Base-by-base conservation (phyloP, 1,140 invertebrate genomes). In the Bathynomus jamesi region DNA sequence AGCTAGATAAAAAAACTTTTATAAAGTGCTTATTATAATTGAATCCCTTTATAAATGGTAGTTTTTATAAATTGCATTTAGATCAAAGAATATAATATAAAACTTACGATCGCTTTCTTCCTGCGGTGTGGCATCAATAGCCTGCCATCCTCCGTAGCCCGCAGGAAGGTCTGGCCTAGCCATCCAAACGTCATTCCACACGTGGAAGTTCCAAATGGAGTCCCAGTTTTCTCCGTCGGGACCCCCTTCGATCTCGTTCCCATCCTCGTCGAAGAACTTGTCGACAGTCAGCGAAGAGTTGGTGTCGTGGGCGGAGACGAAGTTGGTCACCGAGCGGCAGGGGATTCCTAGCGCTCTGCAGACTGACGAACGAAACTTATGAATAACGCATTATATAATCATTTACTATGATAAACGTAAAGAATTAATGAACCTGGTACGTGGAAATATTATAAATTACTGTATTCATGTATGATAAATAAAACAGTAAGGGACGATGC, bases 51-150 rank as follows among this genome's bases (percentile, higher is more conserved):
- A n/a, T n/a, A n/a, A n/a, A n/a, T n/a, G n/a, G n/a, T n/a, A n/a
- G n/a, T n/a, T n/a, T n/a, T n/a, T n/a, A n/a, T n/a, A n/a, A n/a
- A n/a, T n/a, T n/a, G n/a, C n/a, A n/a, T n/a, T n/a, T n/a, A n/a
- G n/a, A n/a, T n/a, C n/a, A n/a, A n/a, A n/a, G n/a, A n/a, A n/a
- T n/a, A n/a, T n/a, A n/a, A n/a, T n/a, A n/a, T n/a, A n/a, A n/a
- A n/a, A 76, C 83, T 81, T 80, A 78, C 82, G 79, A 61, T 87
- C 86, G 68, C 89, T 89, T 70, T 85, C 70, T 78, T 86, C 95
- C 80, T 98, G 95, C 0, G 95, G 95, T 0, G 95, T 97, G 0
- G 93, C 87, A 82, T 98, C 95, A 67, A 96, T 89, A 0, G 88
- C 93, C 81, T 98, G 95, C 95, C 95, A 98, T 0, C 95, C 95